A percentile compares a stretch with the other conserved stretches of the same genome.
phyloP scores from a whole-genome alignment of 2,888 invertebrate species.

The Aphodius sticticus region DNA sequence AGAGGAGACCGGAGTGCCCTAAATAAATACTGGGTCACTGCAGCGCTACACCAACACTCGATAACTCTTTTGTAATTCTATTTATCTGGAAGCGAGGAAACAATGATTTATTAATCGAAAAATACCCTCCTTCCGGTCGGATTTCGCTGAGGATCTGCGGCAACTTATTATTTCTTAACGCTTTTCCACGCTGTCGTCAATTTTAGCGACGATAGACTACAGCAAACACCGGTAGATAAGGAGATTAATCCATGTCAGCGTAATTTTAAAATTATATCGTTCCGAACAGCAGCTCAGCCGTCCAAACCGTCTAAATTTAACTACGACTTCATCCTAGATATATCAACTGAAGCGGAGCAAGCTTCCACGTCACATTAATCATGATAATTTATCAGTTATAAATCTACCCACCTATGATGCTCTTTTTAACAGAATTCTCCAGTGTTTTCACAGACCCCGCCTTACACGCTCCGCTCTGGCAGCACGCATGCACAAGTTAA shows the following conservation, averaged over 20 bases:
- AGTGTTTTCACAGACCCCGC: not conserved
- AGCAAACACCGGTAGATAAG: slow-evolving; percentile 12
- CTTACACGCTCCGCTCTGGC: not conserved
- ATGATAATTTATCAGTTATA: slow-evolving; percentile 30
- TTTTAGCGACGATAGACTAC: slow-evolving; percentile 6
- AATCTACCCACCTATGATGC: slow-evolving; percentile 19
- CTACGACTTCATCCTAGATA: slow-evolving; percentile 17
- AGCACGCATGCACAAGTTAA: not conserved
- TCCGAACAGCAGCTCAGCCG: not conserved
- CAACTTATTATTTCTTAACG: not conserved
- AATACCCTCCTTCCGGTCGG: slow-evolving; percentile 6
- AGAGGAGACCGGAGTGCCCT: slow-evolving; percentile 16
- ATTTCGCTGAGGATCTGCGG: not conserved
- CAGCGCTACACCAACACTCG: slow-evolving; percentile 21
- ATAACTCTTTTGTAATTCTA: slow-evolving; percentile 24
- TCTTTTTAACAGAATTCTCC: slow-evolving; percentile 15
- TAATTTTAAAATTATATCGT: slow-evolving; percentile 19
- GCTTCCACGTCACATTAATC: slow-evolving; percentile 30
- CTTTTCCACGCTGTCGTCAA: not conserved
- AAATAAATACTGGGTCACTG: slow-evolving; percentile 21
- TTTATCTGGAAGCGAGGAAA: slow-evolving; percentile 13
- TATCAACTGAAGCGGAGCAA: slow-evolving; percentile 16
- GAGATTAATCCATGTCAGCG: slow-evolving; percentile 22
- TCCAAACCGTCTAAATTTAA: slow-evolving; percentile 21
- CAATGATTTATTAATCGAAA: slow-evolving; percentile 25